Percentiles rank a stretch among this genome's conserved stretches.
Evolutionary conservation across 2,113 vertebrate genomes (phyloP).

Genomic region (Bucco capensis): DNA sequence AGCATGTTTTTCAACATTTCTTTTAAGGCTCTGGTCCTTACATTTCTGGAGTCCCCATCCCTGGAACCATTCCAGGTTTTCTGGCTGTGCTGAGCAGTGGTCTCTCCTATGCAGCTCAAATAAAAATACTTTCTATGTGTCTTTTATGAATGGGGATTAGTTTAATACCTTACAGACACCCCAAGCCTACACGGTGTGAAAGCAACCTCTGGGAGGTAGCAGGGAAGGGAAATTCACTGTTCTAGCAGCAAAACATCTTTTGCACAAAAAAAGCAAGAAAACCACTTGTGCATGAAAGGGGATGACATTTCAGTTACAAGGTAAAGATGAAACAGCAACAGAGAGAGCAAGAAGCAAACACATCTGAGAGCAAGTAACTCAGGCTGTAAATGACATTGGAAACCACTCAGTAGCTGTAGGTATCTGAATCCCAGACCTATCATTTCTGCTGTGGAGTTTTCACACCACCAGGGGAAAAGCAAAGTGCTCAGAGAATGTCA

Average conservation of each 20-base stretch:
- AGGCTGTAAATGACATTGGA: not conserved
- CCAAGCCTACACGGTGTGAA: fast-evolving
- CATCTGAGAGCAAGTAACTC: not conserved
- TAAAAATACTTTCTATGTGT: not conserved
- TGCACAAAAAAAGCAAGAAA: not conserved
- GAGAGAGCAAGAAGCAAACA: not conserved
- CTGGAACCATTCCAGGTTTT: too few relatives aligned
- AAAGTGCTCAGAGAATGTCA: not conserved
- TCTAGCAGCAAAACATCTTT: not conserved
- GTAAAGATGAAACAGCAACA: not conserved
- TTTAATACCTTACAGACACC: not conserved
- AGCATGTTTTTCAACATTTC: not conserved
- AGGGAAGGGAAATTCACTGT: not conserved
- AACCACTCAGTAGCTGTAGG: not conserved
- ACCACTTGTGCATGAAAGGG: not conserved
- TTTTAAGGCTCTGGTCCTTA: not conserved
- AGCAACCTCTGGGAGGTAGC: not conserved
- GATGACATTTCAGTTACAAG: not conserved
- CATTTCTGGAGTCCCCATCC: not conserved
- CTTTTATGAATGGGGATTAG: not conserved
- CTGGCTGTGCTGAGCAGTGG: not conserved
- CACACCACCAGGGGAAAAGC: not conserved
- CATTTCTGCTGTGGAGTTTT: not conserved
- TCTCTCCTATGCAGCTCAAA: not conserved
- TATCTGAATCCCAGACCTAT: not conserved